Evolutionary conservation across 2,113 vertebrate genomes (phyloP).

Genomic region (Leptobrachium ailaonicum): DNA sequence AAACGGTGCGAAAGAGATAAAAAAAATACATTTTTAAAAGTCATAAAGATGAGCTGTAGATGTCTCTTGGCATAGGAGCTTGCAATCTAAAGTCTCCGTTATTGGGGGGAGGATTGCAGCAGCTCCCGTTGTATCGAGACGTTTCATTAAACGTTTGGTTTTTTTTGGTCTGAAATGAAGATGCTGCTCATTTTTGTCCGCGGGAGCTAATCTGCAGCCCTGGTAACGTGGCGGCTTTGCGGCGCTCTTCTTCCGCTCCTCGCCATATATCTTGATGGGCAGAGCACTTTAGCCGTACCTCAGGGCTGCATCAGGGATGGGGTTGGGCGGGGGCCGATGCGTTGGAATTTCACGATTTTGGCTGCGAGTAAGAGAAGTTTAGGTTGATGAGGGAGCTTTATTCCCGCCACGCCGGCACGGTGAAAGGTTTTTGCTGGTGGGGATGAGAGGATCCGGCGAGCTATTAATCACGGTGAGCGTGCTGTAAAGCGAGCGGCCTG

Average conservation of each 20-base stretch:
- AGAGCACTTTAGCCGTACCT: conserved; percentile 12
- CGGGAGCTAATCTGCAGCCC: neutral
- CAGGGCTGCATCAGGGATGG: neutral
- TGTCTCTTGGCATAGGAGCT: too few species aligned
- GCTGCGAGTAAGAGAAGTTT: neutral
- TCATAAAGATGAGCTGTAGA: too few species aligned
- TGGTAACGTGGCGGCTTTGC: neutral
- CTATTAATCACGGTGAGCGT: neutral
- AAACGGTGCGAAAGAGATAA: too few species aligned
- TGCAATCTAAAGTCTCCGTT: too few species aligned
- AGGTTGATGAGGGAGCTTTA: conserved; percentile 3
- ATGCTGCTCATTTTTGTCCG: neutral
- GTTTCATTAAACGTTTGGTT: neutral
- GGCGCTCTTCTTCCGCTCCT: neutral
- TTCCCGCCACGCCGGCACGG: neutral
- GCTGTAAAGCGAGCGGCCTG: neutral
- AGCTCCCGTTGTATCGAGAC: too few species aligned
- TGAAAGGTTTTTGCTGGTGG: conserved; percentile 11
- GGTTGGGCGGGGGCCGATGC: neutral
- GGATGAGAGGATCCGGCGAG: neutral
- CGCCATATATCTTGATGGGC: conserved; percentile 6
- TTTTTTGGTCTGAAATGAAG: neutral
- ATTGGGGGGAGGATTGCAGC: too few species aligned
- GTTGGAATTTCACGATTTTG: conserved; percentile 6
- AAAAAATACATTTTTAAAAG: too few species aligned